Percentiles rank a stretch among this genome's conserved stretches.
These are phyloP conservation scores for Zaprionus davidi DNA, from an alignment of 1,140 invertebrate species.

Conservation along the genomic window DNA sequence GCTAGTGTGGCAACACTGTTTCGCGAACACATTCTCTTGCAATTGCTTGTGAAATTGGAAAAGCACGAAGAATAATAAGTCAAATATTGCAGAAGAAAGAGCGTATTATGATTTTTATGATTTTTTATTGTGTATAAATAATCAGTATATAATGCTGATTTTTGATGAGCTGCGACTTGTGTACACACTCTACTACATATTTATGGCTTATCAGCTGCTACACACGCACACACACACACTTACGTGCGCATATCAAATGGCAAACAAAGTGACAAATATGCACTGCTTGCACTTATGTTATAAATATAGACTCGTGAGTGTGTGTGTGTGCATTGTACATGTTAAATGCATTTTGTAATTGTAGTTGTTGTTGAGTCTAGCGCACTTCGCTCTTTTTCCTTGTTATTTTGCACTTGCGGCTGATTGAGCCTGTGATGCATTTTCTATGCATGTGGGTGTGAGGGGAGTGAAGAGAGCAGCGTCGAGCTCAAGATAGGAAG, in stretches of 20 bases:
- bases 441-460: constrained; percentile 9
- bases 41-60: no score
- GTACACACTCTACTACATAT: neutral
- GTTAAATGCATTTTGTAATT: constrained; percentile 6
- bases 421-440: constrained; percentile 21
- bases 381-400: neutral
- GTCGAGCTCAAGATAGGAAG: neutral
- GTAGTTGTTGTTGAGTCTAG: neutral
- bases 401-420: constrained; percentile 1
- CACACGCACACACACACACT: constrained; percentile 17
- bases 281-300: constrained; percentile 33
- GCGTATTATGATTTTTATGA: neutral
- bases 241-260: constrained; percentile 25
- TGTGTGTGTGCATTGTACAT: constrained; percentile 3
- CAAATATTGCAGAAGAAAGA: neutral
- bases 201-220: constrained; percentile 70
- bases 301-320: constrained; percentile 2
- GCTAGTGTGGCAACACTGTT: neutral
- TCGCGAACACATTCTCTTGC: neutral
- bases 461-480: neutral
- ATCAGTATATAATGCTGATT: constrained; percentile 24
- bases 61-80: neutral
- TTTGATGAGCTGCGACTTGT: constrained; percentile 30
- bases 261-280: constrained; percentile 43
- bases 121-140: constrained; percentile 20